A percentile compares a stretch with the other conserved stretches of the same genome.
Evolutionary conservation across 2,888 invertebrate species (phyloP).

Genomic region (Stenotaenia linearis): DNA sequence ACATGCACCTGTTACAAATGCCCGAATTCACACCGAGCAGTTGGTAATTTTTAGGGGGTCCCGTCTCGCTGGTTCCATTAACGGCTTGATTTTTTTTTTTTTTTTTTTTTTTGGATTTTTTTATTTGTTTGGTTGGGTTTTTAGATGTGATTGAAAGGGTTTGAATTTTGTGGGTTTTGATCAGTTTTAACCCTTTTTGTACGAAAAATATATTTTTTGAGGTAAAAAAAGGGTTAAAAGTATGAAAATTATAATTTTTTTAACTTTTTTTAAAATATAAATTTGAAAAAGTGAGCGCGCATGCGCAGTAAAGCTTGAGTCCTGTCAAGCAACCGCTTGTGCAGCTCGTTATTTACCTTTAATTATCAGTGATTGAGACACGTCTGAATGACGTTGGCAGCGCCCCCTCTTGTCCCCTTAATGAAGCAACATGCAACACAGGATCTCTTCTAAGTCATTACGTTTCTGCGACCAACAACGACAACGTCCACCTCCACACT

Average conservation of each 20-base stretch:
- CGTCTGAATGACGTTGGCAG: constrained; percentile 14
- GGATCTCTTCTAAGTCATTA: constrained; percentile 26
- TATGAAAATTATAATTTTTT: too few species aligned
- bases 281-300: too few species aligned
- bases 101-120: background rate
- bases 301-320: too few species aligned
- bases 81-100: background rate
- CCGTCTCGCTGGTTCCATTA: background rate
- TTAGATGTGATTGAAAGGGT: too few species aligned
- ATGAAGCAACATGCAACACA: constrained; percentile 17
- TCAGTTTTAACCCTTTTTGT: too few species aligned
- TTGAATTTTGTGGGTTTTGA: too few species aligned
- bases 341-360: constrained; percentile 29
- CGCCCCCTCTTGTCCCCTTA: background rate
- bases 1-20: constrained; percentile 32
- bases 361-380: constrained; percentile 31
- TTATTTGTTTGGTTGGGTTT: background rate
- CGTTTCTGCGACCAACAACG: background rate
- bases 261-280: too few species aligned
- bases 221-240: too few species aligned
- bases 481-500: background rate
- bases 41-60: background rate
- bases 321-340: background rate
- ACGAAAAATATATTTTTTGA: too few species aligned
- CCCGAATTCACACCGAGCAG: constrained; percentile 29